Conservation (phyloP, 2,797 vertebrate species). For the Agapornis canus region DNA sequence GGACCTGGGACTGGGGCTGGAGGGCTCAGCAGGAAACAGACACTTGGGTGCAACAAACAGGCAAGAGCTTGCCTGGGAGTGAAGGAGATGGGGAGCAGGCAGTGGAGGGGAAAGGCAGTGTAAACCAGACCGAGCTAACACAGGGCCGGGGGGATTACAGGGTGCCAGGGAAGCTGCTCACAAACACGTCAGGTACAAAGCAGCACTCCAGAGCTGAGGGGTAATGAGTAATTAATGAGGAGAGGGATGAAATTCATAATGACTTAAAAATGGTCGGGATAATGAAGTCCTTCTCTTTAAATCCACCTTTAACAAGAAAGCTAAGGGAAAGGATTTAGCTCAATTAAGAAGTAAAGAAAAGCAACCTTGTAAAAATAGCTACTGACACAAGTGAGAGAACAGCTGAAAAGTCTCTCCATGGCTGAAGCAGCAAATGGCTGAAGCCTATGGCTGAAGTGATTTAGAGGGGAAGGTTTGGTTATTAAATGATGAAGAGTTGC, state of each 20-base stretch:
- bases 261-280: constrained; percentile 76
- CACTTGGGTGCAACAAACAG: rapidly evolving
- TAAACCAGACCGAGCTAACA: constrained; percentile 64
- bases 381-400: constrained; percentile 67
- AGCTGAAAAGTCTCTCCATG: background rate
- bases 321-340: constrained; percentile 79
- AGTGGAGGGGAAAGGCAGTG: background rate
- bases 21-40: background rate
- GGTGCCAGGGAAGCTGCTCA: constrained; percentile 54
- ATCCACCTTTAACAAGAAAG: constrained; percentile 82
- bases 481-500: background rate
- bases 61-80: background rate
- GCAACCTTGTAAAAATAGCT: constrained; percentile 75
- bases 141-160: constrained; percentile 29
- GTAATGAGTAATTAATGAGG: constrained; percentile 77
- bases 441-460: background rate
- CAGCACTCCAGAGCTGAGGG: constrained; percentile 61
- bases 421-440: background rate
- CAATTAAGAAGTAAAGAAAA: constrained; percentile 80
- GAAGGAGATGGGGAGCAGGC: rapidly evolving
- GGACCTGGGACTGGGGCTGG: rapidly evolving
- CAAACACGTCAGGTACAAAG: constrained; percentile 63
- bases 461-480: background rate
- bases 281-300: constrained; percentile 80
- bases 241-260: constrained; percentile 77